Evolutionary conservation across 2,888 invertebrate genomes (phyloP), one percentile per base, ranked within the genome.

Genomic region (Lasioglossum zephyrum): DNA sequence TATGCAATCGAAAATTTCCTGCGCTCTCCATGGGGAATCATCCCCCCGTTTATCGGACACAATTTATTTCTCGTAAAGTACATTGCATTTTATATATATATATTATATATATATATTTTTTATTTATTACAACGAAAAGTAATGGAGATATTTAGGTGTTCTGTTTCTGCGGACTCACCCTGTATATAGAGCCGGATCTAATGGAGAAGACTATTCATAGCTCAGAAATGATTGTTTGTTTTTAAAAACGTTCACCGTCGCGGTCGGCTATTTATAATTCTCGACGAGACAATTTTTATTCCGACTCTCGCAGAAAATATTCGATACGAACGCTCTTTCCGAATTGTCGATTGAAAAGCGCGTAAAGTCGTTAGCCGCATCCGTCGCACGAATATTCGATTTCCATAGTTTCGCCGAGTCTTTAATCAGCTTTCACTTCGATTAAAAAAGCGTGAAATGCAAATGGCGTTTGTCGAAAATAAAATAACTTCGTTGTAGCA

Each of bases 1-100:
- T 77, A 78, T 78, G 53, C n/a, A 77, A 60, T 72, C 69, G 70
- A 86, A 78, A 86, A 77, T 80, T 77, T 74, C 85, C 22, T 6
- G 53, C 13, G 73, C 9, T 73, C 9, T 73, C 47, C 73, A 31
- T 60, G 77, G 85, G 36, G 79, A 84, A 85, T 85, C 53, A 84
- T 75, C 60, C 39, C n/a, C 26, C 16, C 41, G 49, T 69, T 77
- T 69, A 60, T 77, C 66, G 31, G 9, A 6, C 31, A 11, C 44
- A n/a, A n/a, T 36, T 75, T 63, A 36, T 60, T 26, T 26, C 8
- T 22, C 69, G 49, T 22, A 69, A 77, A 77, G 73, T 18, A 63
- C n/a, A 16, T 44, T n/a, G 49, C 41, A 13, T 66, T 76, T 18
- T 63, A 83, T 73, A 31, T n/a, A 44, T 39, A 31, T 22, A 3